Evolutionary conservation across 2,113 vertebrate species (phyloP).

Genomic region (Ivindomyrus marchei): DNA sequence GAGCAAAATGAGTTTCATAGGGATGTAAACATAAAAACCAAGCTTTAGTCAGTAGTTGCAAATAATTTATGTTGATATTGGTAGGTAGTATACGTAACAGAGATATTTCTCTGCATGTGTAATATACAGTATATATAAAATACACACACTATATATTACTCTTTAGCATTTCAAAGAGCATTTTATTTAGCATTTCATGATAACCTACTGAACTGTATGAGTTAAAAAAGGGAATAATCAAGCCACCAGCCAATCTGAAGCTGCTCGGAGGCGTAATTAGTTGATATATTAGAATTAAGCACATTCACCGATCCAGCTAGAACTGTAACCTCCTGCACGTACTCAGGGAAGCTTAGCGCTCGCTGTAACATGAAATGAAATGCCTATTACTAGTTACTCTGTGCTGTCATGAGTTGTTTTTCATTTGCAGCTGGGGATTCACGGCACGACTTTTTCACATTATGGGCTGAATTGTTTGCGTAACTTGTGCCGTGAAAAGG

Average conservation of each 20-base stretch:
- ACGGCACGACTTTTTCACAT: neutral
- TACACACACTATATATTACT: neutral
- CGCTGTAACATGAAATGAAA: neutral
- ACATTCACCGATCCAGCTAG: neutral
- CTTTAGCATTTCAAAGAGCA: neutral
- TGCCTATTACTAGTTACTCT: neutral
- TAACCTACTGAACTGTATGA: neutral
- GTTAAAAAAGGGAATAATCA: neutral
- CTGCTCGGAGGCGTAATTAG: neutral
- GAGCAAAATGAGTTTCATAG: neutral
- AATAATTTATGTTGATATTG: neutral
- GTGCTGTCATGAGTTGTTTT: neutral
- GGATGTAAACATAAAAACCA: neutral
- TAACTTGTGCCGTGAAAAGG: neutral
- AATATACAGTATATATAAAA: neutral
- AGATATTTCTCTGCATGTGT: neutral
- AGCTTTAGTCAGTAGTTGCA: neutral
- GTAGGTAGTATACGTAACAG: neutral
- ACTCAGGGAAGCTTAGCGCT: neutral
- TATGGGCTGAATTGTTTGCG: neutral
- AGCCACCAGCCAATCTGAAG: neutral
- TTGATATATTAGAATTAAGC: neutral
- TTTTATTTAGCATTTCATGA: neutral
- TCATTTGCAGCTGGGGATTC: neutral
- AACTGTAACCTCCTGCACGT: neutral